These are phyloP conservation scores for Ganaspis brasiliensis DNA, from an alignment of 2,888 invertebrate species.

Conservation along the genomic window DNA sequence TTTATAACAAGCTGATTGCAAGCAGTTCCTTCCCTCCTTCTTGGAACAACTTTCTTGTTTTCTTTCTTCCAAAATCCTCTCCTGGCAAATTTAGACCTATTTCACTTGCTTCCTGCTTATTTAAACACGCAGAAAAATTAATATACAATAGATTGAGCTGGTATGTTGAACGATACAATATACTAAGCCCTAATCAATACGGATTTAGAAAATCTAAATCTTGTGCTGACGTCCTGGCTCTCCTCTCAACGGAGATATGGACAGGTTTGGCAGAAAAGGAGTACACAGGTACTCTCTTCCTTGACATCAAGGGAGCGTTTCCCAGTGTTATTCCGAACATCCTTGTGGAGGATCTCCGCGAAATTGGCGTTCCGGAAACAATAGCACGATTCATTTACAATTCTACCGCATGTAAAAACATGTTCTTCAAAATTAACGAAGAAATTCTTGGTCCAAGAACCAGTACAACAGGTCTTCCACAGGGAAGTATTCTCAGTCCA, in stretches of 20 bases:
- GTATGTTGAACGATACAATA: slow-evolving; percentile 47
- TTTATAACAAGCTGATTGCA: neutral
- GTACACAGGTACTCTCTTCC: slow-evolving; percentile 42
- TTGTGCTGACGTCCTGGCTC: slow-evolving; percentile 46
- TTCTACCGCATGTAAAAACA: neutral
- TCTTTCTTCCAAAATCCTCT: neutral
- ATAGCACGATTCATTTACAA: neutral
- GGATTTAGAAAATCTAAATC: slow-evolving; percentile 55
- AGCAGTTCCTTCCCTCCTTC: too few relatives aligned
- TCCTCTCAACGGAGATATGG: slow-evolving; percentile 47
- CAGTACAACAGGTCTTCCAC: too few relatives aligned
- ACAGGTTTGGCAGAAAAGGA: neutral
- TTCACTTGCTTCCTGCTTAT: slow-evolving; percentile 6
- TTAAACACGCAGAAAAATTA: neutral
- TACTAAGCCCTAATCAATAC: slow-evolving; percentile 45
- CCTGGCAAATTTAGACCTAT: neutral
- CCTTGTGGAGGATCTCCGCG: slow-evolving; percentile 46
- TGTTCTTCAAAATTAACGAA: neutral
- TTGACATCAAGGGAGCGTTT: slow-evolving; percentile 52
- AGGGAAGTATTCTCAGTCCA: too few relatives aligned
- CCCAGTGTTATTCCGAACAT: slow-evolving; percentile 50
- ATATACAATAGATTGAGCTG: slow-evolving; percentile 45
- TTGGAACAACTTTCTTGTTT: neutral
- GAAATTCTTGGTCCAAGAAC: neutral
- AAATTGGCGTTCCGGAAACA: slow-evolving; percentile 33